These are phyloP conservation scores for Heliconius erato DNA, from an alignment of 2,888 invertebrate species.

Conservation along the genomic window DNA sequence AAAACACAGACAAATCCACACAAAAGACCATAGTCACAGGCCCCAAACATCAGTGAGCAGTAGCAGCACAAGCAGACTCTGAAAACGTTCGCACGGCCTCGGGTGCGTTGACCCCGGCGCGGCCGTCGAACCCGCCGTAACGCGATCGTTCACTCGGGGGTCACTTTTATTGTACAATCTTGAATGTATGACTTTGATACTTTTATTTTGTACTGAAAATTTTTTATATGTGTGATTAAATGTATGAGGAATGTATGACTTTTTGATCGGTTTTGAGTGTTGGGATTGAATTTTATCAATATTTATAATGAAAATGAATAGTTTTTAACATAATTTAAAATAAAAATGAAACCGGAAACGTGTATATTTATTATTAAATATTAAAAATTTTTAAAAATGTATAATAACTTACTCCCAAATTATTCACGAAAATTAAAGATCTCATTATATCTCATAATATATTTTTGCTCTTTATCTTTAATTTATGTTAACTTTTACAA, in stretches of 20 bases:
- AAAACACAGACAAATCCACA: neutral
- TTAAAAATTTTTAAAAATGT: too few relatives aligned
- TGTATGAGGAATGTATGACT: neutral
- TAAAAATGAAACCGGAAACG: too few relatives aligned
- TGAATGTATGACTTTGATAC: slow-evolving; percentile 28
- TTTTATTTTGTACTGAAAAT: slow-evolving; percentile 30
- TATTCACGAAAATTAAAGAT: too few relatives aligned
- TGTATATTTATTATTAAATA: too few relatives aligned
- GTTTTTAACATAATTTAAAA: neutral
- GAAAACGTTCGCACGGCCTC: slow-evolving; percentile 49
- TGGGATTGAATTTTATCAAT: neutral
- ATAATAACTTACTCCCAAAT: too few relatives aligned
- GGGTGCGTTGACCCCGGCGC: slow-evolving; percentile 48
- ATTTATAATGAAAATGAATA: neutral
- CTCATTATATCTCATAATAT: too few relatives aligned
- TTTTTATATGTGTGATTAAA: slow-evolving; percentile 12
- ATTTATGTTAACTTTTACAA: too few relatives aligned
- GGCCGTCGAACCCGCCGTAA: slow-evolving; percentile 52
- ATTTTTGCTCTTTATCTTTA: too few relatives aligned
- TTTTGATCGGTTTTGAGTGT: neutral
- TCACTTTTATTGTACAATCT: slow-evolving; percentile 42
- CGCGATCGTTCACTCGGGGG: slow-evolving; percentile 48
- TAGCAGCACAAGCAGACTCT: slow-evolving; percentile 31
- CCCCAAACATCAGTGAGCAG: neutral
- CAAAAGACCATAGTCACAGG: neutral